Evolutionary conservation across 2,888 invertebrate genomes (phyloP), one percentile per base, ranked within the genome.

Genomic region (Masnerella sp.): DNA sequence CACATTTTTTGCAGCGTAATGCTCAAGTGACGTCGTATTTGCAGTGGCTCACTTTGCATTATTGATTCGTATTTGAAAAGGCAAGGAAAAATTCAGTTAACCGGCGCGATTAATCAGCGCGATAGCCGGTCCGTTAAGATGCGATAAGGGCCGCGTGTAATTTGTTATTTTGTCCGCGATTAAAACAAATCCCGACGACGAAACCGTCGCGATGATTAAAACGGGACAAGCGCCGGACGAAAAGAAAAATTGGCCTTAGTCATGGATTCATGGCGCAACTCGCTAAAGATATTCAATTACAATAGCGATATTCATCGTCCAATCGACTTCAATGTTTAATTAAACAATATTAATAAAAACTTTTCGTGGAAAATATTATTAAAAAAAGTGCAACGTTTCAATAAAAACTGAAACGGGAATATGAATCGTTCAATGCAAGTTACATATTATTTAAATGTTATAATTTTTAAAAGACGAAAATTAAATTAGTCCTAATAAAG

Each of bases 231-330:
- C 17, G 20, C 11, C 17, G 32, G 61, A 36, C 47, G 59, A 28
- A 36, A 58, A 45, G 51, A 62, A 62, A 62, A 62, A 62, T 62
- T 62, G 20, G 12, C 43, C 43, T 38, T 25, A 40, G 51, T 40
- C 61, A 51, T 49, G 61, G 40, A 40, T 17, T n/a, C 1, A 8
- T 15, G 5, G 17, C 7, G 14, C n/a, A 42, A 20, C n/a, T 14
- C 43, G 58, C 43, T 58, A 58, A 58, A 45, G 58, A 45, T 58
- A 58, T 58, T 58, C 58, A 58, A 58, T 58, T 58, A 58, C 45
- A 3, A 15, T 45, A n/a, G 15, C 11, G 56, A 56, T 56, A 42
- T 11, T 34, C 22, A 49, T 47, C 45, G 45, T 47, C n/a, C n/a
- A n/a, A n/a, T n/a, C n/a, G 3, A 11, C 1, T 28, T 12, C 8